Conservation (phyloP, 2,888 invertebrate genomes). For the Noctua janthina region DNA sequence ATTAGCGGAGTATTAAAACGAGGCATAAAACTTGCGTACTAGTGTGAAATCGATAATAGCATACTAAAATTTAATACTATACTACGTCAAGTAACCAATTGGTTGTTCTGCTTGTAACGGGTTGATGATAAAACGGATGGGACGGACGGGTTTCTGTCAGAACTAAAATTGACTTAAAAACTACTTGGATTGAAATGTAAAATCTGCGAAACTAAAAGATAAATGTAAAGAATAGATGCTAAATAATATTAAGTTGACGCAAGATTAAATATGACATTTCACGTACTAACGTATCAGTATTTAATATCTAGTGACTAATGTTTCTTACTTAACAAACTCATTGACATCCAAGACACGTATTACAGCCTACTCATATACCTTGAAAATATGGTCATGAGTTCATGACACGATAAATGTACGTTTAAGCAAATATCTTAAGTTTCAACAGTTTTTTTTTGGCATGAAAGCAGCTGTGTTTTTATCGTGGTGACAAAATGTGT, state of each 20-base stretch:
- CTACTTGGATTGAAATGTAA: not conserved
- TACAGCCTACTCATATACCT: conserved; percentile 38
- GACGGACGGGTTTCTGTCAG: conserved; percentile 40
- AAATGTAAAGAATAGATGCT: conserved; percentile 6
- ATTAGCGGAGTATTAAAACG: conserved; percentile 82
- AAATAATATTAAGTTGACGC: conserved; percentile 27
- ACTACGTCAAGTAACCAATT: conserved; percentile 57
- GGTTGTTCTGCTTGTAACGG: conserved; percentile 61
- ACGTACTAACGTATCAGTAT: conserved; percentile 34
- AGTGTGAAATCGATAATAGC: conserved; percentile 80
- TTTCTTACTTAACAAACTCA: conserved; percentile 44
- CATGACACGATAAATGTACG: conserved; percentile 25
- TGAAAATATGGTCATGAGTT: conserved; percentile 48
- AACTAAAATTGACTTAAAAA: conserved; percentile 34
- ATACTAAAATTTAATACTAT: conserved; percentile 72
- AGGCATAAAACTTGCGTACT: conserved; percentile 76
- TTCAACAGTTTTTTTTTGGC: conserved; percentile 30
- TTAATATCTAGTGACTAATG: conserved; percentile 53
- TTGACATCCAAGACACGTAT: conserved; percentile 48
- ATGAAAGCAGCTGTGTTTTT: conserved; percentile 43
- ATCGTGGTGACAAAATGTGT: conserved; percentile 55
- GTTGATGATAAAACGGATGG: conserved; percentile 49
- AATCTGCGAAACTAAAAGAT: conserved; percentile 11
- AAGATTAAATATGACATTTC: conserved; percentile 52
- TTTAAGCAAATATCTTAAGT: conserved; percentile 38